Evolutionary conservation across 35 echinoderm and acorn worm genomes (phyloP), one percentile per base, ranked within the genome.

Genomic region (Heliocidaris tuberculata): DNA sequence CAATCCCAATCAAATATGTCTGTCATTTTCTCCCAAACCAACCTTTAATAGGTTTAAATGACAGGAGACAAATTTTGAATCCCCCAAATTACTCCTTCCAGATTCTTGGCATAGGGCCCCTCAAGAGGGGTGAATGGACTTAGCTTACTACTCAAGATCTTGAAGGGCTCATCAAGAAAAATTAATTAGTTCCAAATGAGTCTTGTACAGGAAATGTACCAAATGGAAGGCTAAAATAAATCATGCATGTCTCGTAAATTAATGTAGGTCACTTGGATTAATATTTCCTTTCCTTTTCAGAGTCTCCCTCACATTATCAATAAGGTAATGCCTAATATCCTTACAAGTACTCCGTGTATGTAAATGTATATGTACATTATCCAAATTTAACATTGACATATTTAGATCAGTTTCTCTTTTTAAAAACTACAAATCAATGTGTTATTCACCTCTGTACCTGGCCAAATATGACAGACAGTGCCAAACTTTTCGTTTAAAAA

Each of bases 181-280:
- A 78, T 78, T 78, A 78, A 78, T 78, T 78, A 78, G 65, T 78
- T 78, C 65, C 65, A 78, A 78, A 78, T 19, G 21, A 78, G 65
- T n/a, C 65, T 78, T 78, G 65, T 78, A 78, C 65, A 78, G 65
- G 65, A 78, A 78, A 78, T 78, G 65, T 78, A 78, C 65, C 65
- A 78, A n/a, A 78, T 78, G 65, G 21, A 78, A 78, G 27, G 65
- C 65, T 78, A 78, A 29, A 78, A 78, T 78, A 78, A 78, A 78
- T 78, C 65, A 78, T 78, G 27, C 27, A 78, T 78, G 65, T 78
- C 65, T 24, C 27, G 65, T 78, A 78, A 78, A 7, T 78, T 19
- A n/a, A 78, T 78, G 65, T 78, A 78, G 65, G 65, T 78, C 65
- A 78, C 65, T 78, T 78, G 65, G 65, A 19, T 78, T 78, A 78